A percentile compares a stretch with the other conserved stretches of the same genome.
Conservation (phyloP, 2,888 invertebrate genomes). For the Coleophora flavipennella region DNA sequence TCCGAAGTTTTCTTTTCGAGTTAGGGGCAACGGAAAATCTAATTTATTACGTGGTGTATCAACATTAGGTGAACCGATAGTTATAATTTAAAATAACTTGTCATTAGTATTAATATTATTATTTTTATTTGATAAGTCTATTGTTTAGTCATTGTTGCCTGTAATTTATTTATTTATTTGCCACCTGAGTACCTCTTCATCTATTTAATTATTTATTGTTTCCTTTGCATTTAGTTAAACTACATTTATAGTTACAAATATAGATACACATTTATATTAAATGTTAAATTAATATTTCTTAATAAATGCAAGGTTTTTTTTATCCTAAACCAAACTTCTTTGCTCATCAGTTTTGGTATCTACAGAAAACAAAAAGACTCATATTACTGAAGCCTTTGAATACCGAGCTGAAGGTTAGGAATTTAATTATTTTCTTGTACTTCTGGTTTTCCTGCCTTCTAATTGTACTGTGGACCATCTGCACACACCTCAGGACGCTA, state of each 20-base stretch:
- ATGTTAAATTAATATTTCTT: too few relatives aligned
- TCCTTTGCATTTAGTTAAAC: constrained; percentile 13
- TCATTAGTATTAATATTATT: constrained; percentile 72
- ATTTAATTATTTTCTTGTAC: too few relatives aligned
- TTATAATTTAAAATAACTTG: constrained; percentile 67
- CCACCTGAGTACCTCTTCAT: constrained; percentile 70
- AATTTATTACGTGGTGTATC: constrained; percentile 39
- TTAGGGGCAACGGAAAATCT: constrained; percentile 66
- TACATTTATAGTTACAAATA: background rate
- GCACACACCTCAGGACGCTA: too few relatives aligned
- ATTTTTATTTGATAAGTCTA: constrained; percentile 55
- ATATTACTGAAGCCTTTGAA: too few relatives aligned
- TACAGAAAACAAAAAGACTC: too few relatives aligned
- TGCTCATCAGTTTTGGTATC: too few relatives aligned
- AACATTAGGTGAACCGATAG: constrained; percentile 66
- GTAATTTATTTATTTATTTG: constrained; percentile 57
- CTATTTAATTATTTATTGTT: constrained; percentile 38
- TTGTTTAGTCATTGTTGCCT: constrained; percentile 53
- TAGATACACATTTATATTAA: too few relatives aligned
- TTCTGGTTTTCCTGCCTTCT: too few relatives aligned
- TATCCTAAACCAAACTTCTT: too few relatives aligned
- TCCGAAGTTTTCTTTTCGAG: constrained; percentile 41
- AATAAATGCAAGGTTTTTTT: too few relatives aligned
- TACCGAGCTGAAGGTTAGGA: too few relatives aligned
- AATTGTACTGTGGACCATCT: too few relatives aligned